A percentile compares a stretch with the other conserved stretches of the same genome.
Evolutionary conservation across 1,140 invertebrate species (phyloP).

Genomic region (Drosophila lini): DNA sequence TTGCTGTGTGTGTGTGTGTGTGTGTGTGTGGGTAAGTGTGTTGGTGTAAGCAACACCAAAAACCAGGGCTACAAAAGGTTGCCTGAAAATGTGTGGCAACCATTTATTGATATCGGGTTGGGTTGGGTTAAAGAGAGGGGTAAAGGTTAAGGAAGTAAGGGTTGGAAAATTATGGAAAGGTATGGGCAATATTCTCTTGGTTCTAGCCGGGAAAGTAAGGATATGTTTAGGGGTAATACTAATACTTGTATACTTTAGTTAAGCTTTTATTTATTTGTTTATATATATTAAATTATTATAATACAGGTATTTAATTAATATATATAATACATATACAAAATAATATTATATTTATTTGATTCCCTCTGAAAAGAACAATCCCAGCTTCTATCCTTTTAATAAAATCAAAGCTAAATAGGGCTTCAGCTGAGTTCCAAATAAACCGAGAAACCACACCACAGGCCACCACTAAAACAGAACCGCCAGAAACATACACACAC

Average conservation of each 20-base stretch:
- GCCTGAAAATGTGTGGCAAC: constrained; percentile 31
- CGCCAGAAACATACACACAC: constrained; percentile 10
- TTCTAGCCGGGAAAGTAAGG: neutral
- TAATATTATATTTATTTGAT: neutral
- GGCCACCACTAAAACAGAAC: constrained; percentile 26
- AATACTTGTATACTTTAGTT: no score
- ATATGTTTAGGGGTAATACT: neutral
- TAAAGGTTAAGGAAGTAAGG: neutral
- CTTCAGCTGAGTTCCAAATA: neutral
- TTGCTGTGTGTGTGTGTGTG: neutral
- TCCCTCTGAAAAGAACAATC: neutral
- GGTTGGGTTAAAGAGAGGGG: neutral
- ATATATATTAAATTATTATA: neutral
- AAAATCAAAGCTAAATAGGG: constrained; percentile 22
- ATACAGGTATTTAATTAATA: no score
- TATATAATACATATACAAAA: no score
- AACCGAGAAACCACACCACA: constrained; percentile 17
- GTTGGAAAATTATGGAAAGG: neutral
- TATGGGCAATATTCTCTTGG: neutral
- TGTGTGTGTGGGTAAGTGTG: neutral
- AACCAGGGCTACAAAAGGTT: constrained; percentile 43
- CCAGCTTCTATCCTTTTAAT: constrained; percentile 6
- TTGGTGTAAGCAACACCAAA: constrained; percentile 24
- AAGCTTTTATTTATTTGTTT: neutral
- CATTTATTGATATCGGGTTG: constrained; percentile 44